Evolutionary conservation across 1,140 invertebrate species (phyloP).

Genomic region (Drosophila bifasciata): DNA sequence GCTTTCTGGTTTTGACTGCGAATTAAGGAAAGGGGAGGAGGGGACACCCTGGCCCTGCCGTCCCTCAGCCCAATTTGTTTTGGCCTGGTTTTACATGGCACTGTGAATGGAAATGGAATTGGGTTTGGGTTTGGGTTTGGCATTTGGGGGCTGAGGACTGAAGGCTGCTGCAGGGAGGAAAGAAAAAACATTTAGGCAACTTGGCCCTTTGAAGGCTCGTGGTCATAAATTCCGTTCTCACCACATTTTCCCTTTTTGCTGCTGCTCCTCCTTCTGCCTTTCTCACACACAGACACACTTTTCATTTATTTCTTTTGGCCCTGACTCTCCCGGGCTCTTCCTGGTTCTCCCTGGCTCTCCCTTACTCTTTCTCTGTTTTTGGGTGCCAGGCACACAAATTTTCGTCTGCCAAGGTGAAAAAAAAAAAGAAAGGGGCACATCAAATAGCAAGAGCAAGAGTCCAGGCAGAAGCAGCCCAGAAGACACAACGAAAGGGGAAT

Average conservation of each 20-base stretch:
- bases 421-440: slow-evolving; percentile 51
- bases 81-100: slow-evolving; percentile 53
- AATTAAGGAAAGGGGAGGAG: slow-evolving; percentile 43
- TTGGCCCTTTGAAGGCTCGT: slow-evolving; percentile 78
- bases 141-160: no score
- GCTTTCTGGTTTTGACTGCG: slow-evolving; percentile 57
- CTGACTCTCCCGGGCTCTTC: slow-evolving; percentile 18
- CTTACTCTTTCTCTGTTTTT: slow-evolving; percentile 39
- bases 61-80: slow-evolving; percentile 54
- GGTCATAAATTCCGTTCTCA: slow-evolving; percentile 83
- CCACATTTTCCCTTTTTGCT: slow-evolving; percentile 71
- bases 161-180: background rate
- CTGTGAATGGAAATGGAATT: background rate
- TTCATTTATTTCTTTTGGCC: slow-evolving; percentile 40
- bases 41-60: background rate
- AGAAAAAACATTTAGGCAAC: slow-evolving; percentile 74
- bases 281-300: slow-evolving; percentile 29
- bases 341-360: slow-evolving; percentile 1
- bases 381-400: slow-evolving; percentile 55
- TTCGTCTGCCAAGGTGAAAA: slow-evolving; percentile 68
- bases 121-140: background rate
- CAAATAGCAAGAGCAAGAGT: slow-evolving; percentile 35
- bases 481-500: slow-evolving; percentile 34
- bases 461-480: background rate
- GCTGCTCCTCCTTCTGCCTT: background rate